Evolutionary conservation across 2,888 invertebrate genomes (phyloP), one percentile per base, ranked within the genome.

Genomic region (Yponomeuta plumbellus): DNA sequence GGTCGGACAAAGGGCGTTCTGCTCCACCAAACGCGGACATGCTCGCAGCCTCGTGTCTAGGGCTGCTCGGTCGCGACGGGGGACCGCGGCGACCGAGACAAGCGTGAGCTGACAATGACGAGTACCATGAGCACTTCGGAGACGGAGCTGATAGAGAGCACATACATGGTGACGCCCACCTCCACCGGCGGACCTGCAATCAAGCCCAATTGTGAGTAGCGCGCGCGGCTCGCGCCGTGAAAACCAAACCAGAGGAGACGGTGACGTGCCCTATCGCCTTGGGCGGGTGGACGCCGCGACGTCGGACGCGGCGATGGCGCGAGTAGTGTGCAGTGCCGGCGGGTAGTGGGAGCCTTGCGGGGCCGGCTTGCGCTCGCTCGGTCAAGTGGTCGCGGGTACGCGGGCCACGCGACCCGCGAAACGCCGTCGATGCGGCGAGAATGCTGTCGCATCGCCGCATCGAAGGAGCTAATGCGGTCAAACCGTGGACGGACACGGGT

Each of bases 81-180:
- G 73, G 75, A 75, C 80, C 81, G 79, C 71, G 78, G 81, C 83
- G 85, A 84, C 85, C 86, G 86, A 86, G 86, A 78, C 85, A 86
- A 86, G 85, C 85, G 83, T 81, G 80, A 84, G 87, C 89, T 92
- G 92, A 85, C 80, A 83, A 79, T 80, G 83, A 81, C 87, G 90
- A 90, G 89, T 96, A 98, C 98, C 98, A 98, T 98, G 94, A 97
- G 96, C 92, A 98, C 98, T 95, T 98, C 98, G 92, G 98, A 98
- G 92, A 98, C 97, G 92, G 97, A 97, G 94, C 97, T 97, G 95
- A 98, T 98, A 93, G 97, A 97, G 93, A 98, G 96, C 93, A 98
- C 97, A 94, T 97, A 97, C 96, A 98, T 97, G 93, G 98, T 98
- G 93, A 98, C 97, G 92, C 97, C 97, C 91, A 98, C 98, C 92